Evolutionary conservation across 2,113 vertebrate species (phyloP), one percentile per base, ranked within the genome.

Genomic region (Tiliqua scincoides): DNA sequence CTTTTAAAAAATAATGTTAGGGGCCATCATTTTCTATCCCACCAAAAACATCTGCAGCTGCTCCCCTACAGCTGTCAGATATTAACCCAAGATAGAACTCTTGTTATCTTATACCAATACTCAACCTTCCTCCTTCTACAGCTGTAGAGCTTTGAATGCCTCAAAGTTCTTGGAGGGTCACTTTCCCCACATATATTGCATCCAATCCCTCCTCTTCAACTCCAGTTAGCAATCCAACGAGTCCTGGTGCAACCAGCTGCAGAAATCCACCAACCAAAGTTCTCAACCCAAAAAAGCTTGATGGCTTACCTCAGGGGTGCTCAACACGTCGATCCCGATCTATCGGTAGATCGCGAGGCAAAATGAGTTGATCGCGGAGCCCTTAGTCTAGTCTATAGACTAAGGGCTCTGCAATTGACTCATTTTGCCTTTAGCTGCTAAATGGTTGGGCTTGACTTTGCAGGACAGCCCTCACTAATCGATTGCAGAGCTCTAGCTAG

Each of bases 281-380:
- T 52, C 30, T 27, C 76, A 43, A 15, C 20, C 32, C 35, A 48
- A 32, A 72, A 1, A 2, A 21, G 71, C 18, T 21, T 73, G 2
- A 23, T 0, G 0, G 37, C 95, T 93, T 71, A 99, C 98, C 98
- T 99, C n/a, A n/a, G n/a, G n/a, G n/a, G n/a, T n/a, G n/a, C n/a
- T n/a, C n/a, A n/a, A n/a, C n/a, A n/a, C n/a, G n/a, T n/a, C n/a
- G n/a, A n/a, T n/a, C n/a, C n/a, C n/a, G n/a, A n/a, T n/a, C n/a
- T n/a, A n/a, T n/a, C n/a, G n/a, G n/a, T n/a, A n/a, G n/a, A n/a
- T n/a, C n/a, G n/a, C n/a, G n/a, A n/a, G n/a, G n/a, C n/a, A n/a
- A n/a, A n/a, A n/a, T n/a, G n/a, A n/a, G n/a, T n/a, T n/a, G n/a
- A n/a, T n/a, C n/a, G n/a, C n/a, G n/a, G n/a, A n/a, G n/a, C n/a